Conservation (phyloP, 2,888 invertebrate species). For the Muschampia plurimacula region DNA sequence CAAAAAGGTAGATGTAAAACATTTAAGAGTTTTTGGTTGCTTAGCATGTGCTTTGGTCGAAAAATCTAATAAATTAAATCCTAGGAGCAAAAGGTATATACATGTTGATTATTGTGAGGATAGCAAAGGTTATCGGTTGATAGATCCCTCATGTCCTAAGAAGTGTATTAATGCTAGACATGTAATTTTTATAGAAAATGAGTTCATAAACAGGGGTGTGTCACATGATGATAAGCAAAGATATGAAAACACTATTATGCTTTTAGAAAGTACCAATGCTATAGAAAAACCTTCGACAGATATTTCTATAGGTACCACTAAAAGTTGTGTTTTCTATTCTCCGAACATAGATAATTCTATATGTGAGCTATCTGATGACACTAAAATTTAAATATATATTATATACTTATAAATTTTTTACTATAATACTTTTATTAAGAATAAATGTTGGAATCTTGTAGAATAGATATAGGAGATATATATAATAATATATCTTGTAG, state of each 20-base stretch:
- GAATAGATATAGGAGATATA: neutral
- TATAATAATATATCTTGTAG: no score
- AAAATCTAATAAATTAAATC: neutral
- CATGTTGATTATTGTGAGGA: neutral
- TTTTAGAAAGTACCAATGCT: neutral
- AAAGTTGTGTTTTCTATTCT: neutral
- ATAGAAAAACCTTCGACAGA: neutral
- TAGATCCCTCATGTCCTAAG: slow-evolving; percentile 1
- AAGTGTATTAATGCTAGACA: slow-evolving; percentile 3
- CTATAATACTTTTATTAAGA: slow-evolving; percentile 1
- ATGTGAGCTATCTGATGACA: neutral
- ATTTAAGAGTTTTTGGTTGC: slow-evolving; percentile 10
- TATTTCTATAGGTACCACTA: neutral
- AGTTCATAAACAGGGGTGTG: neutral
- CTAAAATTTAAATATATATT: no score
- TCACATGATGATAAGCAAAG: neutral
- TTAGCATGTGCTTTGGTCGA: neutral
- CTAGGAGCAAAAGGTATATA: slow-evolving; percentile 4
- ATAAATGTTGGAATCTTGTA: neutral
- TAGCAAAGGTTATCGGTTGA: neutral
- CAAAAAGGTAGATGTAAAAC: neutral
- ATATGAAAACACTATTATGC: slow-evolving; percentile 1
- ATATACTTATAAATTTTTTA: no score
- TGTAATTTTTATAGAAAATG: neutral
- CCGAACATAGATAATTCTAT: neutral